Conservation (phyloP, 2,113 vertebrate species). For the Gobiocypris rarus region DNA sequence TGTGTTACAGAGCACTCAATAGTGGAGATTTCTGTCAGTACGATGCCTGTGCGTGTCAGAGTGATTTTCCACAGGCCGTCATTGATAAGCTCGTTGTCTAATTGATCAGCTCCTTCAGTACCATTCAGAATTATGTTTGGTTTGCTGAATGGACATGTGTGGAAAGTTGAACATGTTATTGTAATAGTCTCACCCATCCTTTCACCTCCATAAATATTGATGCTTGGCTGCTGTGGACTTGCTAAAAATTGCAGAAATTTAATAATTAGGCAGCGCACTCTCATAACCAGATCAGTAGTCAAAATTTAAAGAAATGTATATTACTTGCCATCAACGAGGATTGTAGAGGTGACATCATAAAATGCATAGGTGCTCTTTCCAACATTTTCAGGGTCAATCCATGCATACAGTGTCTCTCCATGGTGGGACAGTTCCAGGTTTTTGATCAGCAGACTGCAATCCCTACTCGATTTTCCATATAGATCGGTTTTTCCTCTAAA, state of each 20-base stretch:
- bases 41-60: background rate
- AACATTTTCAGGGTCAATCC: constrained; percentile 69
- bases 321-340: constrained; percentile 48
- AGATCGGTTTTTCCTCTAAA: constrained; percentile 45
- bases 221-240: background rate
- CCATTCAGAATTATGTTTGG: background rate
- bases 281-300: background rate
- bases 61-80: background rate
- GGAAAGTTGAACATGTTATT: background rate
- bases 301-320: background rate
- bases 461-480: accelerated
- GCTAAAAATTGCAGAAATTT: background rate
- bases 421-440: constrained; percentile 35
- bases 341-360: constrained; percentile 62
- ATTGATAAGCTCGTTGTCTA: background rate
- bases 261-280: background rate
- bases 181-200: background rate
- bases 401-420: constrained; percentile 63
- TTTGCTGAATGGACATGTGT: constrained; percentile 13
- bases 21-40: background rate
- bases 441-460: constrained; percentile 60
- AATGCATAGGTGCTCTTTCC: constrained; percentile 49
- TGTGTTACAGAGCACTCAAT: constrained; percentile 54
- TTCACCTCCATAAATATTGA: background rate
- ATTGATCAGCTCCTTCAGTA: background rate